phyloP scores from a whole-genome alignment of 2,797 vertebrate species.

The Glossophaga mutica region DNA sequence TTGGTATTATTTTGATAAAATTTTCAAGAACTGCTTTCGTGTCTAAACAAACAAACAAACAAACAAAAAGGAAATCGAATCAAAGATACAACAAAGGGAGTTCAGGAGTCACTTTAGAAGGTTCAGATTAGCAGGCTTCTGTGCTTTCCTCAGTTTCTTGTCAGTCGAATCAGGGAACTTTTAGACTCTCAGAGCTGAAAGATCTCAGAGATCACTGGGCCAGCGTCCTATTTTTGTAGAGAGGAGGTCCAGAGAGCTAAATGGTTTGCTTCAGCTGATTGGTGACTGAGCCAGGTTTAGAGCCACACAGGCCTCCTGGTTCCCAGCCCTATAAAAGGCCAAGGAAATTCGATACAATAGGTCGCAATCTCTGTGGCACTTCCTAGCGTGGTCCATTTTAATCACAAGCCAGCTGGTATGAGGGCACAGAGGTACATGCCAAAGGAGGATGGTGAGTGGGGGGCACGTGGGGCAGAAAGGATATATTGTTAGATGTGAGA shows the following conservation, averaged over 20 bases:
- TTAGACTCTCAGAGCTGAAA: neutral
- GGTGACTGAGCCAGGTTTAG: neutral
- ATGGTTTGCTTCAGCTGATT: neutral
- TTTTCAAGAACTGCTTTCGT: neutral
- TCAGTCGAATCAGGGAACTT: neutral
- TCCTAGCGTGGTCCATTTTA: constrained; percentile 70
- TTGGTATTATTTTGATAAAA: neutral
- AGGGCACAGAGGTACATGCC: constrained; percentile 45
- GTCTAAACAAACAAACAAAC: neutral
- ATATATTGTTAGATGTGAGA: constrained; percentile 43
- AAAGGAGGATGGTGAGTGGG: constrained; percentile 13
- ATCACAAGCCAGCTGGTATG: constrained; percentile 70
- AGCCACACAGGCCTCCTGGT: neutral
- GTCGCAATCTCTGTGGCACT: constrained; percentile 45
- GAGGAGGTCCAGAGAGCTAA: neutral
- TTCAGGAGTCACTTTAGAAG: neutral
- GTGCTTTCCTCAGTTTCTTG: neutral
- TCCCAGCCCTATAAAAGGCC: constrained; percentile 59
- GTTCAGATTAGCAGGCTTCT: neutral
- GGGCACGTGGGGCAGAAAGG: neutral
- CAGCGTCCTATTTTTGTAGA: neutral
- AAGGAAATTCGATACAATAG: constrained; percentile 61
- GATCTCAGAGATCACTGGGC: neutral
- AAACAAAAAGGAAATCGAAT: neutral
- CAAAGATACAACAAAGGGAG: neutral